phyloP scores from a whole-genome alignment of 2,797 vertebrate species.

The Pterois miles region DNA sequence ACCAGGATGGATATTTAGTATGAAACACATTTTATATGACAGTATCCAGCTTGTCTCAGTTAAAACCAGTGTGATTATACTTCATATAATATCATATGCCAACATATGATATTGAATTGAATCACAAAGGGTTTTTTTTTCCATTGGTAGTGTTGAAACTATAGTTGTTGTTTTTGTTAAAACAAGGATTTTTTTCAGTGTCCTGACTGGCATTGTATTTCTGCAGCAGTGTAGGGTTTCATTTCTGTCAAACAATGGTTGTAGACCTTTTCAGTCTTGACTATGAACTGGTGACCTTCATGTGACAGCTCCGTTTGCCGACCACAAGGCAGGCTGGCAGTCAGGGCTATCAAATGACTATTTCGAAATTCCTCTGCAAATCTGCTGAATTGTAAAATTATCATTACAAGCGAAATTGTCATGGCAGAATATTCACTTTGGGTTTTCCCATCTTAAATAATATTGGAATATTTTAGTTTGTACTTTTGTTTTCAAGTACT shows the following conservation, averaged over 20 bases:
- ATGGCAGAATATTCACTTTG: neutral
- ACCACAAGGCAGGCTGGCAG: conserved; percentile 8
- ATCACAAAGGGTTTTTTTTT: neutral
- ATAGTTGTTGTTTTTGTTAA: neutral
- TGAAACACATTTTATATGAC: neutral
- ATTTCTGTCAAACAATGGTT: conserved; percentile 34
- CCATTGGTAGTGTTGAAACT: neutral
- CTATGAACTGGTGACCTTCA: conserved; percentile 35
- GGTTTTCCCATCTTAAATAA: neutral
- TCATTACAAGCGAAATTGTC: conserved; percentile 1
- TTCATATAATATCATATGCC: neutral
- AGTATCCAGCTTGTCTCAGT: neutral
- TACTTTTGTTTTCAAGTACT: conserved; percentile 28
- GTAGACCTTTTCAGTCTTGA: conserved; percentile 40
- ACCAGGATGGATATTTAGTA: neutral
- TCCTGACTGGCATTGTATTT: conserved; percentile 35
- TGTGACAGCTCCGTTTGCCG: conserved; percentile 39
- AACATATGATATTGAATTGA: neutral
- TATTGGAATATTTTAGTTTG: neutral
- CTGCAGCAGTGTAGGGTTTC: conserved; percentile 15
- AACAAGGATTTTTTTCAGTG: neutral
- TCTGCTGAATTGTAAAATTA: neutral
- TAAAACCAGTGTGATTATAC: neutral
- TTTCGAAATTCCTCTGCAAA: conserved; percentile 1
- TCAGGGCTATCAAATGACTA: neutral